These are phyloP conservation scores for Allobates femoralis DNA, from an alignment of 2,797 vertebrate species.

Conservation along the genomic window DNA sequence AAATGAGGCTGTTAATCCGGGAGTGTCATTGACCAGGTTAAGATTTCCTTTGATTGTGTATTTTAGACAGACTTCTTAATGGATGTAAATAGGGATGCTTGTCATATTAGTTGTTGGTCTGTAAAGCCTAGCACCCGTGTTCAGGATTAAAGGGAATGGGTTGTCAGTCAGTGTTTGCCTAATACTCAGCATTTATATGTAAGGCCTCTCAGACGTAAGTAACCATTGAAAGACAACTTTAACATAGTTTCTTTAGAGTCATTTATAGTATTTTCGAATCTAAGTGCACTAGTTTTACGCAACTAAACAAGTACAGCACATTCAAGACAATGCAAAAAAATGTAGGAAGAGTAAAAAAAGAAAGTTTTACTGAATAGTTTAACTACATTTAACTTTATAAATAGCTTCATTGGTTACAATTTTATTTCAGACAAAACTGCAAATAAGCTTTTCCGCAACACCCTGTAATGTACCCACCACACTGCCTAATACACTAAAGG, in stretches of 20 bases:
- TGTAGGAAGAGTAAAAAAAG: not conserved
- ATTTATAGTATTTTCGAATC: not conserved
- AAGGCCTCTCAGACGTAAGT: not conserved
- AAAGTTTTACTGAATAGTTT: not conserved
- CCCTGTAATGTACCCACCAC: too few species aligned
- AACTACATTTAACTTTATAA: not conserved
- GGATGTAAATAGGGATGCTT: conserved; percentile 49
- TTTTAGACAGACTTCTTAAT: conserved; percentile 49
- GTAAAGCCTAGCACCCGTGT: conserved; percentile 39
- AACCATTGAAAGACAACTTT: not conserved
- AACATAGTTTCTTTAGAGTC: not conserved
- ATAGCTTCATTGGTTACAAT: not conserved
- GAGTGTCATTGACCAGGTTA: conserved; percentile 26
- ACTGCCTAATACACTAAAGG: too few species aligned
- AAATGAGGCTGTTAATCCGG: conserved; percentile 2
- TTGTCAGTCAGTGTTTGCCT: conserved; percentile 50
- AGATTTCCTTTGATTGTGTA: conserved; percentile 27
- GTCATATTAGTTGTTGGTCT: conserved; percentile 37
- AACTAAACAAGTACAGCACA: not conserved
- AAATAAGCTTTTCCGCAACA: too few species aligned
- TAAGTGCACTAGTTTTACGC: not conserved
- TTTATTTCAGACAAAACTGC: not conserved
- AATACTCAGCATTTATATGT: not conserved
- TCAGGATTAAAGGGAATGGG: conserved; percentile 43
- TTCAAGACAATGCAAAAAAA: not conserved